These are phyloP conservation scores for Cyclina sinensis DNA, from an alignment of 1,140 invertebrate species.

Conservation along the genomic window DNA sequence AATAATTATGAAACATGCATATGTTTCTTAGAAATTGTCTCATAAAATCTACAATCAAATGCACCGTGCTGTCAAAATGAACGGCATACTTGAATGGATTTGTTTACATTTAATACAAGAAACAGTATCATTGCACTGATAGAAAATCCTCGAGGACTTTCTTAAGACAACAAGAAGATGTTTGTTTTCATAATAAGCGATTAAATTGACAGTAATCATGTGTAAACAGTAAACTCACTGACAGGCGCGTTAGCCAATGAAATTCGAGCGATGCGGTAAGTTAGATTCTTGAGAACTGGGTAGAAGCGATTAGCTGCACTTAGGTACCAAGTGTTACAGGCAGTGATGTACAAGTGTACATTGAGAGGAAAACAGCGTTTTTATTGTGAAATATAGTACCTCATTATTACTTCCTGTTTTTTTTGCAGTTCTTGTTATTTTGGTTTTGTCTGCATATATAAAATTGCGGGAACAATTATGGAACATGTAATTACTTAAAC, in stretches of 20 bases:
- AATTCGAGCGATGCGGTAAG: background rate
- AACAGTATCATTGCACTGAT: background rate
- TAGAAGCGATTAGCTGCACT: constrained; percentile 27
- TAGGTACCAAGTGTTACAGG: background rate
- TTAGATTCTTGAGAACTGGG: background rate
- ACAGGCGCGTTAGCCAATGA: background rate
- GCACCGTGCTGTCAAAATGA: no score
- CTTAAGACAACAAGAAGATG: constrained; percentile 10
- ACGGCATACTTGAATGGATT: no score
- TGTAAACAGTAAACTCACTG: constrained; percentile 30
- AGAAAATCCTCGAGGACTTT: background rate
- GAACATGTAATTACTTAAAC: no score
- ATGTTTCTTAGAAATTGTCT: no score
- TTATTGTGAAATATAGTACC: background rate
- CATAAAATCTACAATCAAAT: no score
- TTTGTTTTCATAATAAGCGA: constrained; percentile 57
- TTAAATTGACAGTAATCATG: constrained; percentile 61
- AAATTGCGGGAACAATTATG: no score
- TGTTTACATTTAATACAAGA: background rate
- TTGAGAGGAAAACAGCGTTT: background rate
- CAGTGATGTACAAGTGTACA: background rate
- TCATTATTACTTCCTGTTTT: background rate
- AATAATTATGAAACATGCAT: no score
- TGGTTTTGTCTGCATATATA: no score
- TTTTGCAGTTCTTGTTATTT: no score